A percentile compares a stretch with the other conserved stretches of the same genome.
These are phyloP conservation scores for Oryzias curvinotus DNA, from an alignment of 2,113 vertebrate species.

Conservation along the genomic window DNA sequence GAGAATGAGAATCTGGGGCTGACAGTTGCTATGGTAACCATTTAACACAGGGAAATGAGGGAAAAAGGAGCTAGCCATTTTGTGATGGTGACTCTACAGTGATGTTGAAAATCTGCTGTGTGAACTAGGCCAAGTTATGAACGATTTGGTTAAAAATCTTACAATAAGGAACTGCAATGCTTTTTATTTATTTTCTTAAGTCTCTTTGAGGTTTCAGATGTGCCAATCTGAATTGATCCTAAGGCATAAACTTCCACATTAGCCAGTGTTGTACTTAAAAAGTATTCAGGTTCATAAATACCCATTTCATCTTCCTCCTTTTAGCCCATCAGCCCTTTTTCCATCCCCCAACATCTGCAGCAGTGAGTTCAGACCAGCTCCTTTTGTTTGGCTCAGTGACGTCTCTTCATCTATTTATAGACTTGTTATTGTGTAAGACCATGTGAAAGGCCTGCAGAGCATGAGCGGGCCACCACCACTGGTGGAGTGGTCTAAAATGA, in stretches of 20 bases:
- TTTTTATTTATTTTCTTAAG: background rate
- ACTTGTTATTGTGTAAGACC: slow-evolving; percentile 56
- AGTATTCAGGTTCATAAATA: slow-evolving; percentile 8
- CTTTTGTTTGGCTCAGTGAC: slow-evolving; percentile 57
- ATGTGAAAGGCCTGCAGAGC: slow-evolving; percentile 43
- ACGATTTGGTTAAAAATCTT: background rate
- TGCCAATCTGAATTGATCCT: background rate
- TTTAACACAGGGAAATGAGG: slow-evolving; percentile 21
- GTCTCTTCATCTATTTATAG: slow-evolving; percentile 67
- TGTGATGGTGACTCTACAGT: slow-evolving; percentile 37
- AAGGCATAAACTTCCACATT: slow-evolving; percentile 1
- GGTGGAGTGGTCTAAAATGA: background rate
- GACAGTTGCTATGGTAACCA: slow-evolving; percentile 51
- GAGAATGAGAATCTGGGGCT: slow-evolving; percentile 4
- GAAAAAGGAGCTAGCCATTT: slow-evolving; percentile 45
- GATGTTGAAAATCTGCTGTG: slow-evolving; percentile 6
- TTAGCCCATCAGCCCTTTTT: slow-evolving; percentile 19
- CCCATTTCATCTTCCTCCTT: slow-evolving; percentile 18
- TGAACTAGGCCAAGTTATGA: background rate
- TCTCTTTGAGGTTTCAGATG: background rate
- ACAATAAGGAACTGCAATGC: background rate
- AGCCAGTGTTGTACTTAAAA: background rate
- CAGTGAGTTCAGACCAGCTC: slow-evolving; percentile 32
- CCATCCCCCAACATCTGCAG: slow-evolving; percentile 59
- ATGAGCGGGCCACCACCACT: slow-evolving; percentile 9